phyloP scores from a whole-genome alignment of 2,888 invertebrate species.

The Microctonus aethiopoides region DNA sequence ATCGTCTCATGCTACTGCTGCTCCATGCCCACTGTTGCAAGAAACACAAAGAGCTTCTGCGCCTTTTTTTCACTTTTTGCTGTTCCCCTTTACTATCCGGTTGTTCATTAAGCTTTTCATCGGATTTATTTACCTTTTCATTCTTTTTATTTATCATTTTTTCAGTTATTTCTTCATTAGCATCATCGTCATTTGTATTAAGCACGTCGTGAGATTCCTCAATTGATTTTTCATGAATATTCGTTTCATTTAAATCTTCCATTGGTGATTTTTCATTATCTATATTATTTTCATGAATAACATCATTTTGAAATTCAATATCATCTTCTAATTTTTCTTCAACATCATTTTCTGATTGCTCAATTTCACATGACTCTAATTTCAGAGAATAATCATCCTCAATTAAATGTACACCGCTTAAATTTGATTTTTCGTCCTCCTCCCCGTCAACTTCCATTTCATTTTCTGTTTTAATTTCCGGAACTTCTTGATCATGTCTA shows the following conservation, averaged over 20 bases:
- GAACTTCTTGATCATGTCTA: conserved; percentile 41
- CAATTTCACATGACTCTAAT: conserved; percentile 47
- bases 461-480: conserved; percentile 45
- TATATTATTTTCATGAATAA: conserved; percentile 36
- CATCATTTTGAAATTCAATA: conserved; percentile 27
- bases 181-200: conserved; percentile 35
- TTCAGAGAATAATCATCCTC: conserved; percentile 56
- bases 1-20: conserved; percentile 67
- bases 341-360: conserved; percentile 42
- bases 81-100: conserved; percentile 68
- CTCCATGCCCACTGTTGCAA: conserved; percentile 86
- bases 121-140: conserved; percentile 47
- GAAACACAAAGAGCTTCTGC: conserved; percentile 78
- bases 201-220: conserved; percentile 65
- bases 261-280: conserved; percentile 22
- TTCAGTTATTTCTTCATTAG: conserved; percentile 45
- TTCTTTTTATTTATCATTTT: conserved; percentile 52
- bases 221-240: conserved; percentile 66
- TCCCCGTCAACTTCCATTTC: conserved; percentile 52
- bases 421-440: conserved; percentile 56
- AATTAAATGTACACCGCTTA: conserved; percentile 55
- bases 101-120: conserved; percentile 61
- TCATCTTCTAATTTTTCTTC: conserved; percentile 45
- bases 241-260: conserved; percentile 43
- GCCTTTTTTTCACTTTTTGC: conserved; percentile 72